Base-by-base conservation (phyloP, 2,888 invertebrate species). In the Margaritifera margaritifera region DNA sequence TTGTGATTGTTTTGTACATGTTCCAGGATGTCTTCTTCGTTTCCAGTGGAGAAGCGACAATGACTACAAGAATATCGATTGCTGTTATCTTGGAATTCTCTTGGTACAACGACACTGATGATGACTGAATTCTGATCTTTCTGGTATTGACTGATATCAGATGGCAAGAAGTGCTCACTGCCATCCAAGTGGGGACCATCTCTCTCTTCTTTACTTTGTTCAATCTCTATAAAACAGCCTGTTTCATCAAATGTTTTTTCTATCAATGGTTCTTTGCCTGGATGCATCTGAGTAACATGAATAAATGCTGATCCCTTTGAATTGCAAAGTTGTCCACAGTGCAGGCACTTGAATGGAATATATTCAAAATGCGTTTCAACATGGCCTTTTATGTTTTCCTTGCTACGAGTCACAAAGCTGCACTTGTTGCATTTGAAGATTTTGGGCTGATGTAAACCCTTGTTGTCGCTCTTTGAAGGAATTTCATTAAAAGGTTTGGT, bases 51-150 rank as follows among this genome's bases (percentile, higher is more conserved):
- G 62, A 75, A 83, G 6, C 78, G 75, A 68, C 83, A 83, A 59
- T 83, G 80, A 18, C 80, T 80, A 59, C 83, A 83, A 56, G 77
- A 79, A 68, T 77, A 83, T 19, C 80, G 74, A 5, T 69, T 70
- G 6, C 68, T 58, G 51, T 66, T 52, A 25, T 60, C 65, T 51
- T 52, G 69, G 19, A 59, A 52, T 57, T 62, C 69, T 25, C 62
- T 62, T n/a, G 56, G 74, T 50, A 66, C 68, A 27, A 66, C 67
- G 51, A 27, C 78, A 59, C 66, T 71, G 25, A 71, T 71, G n/a
- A 71, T 71, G 8, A 72, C 60, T 18, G 69, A 60, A 51, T 72
- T 65, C 42, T 42, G 42, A 42, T 42, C 42, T 42, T 42, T 42
- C 42, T 42, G 42, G 15, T 15, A 42, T 15, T 42, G 42, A 42